Evolutionary conservation across 2,797 vertebrate species (phyloP).

Genomic region (Carapus acus): DNA sequence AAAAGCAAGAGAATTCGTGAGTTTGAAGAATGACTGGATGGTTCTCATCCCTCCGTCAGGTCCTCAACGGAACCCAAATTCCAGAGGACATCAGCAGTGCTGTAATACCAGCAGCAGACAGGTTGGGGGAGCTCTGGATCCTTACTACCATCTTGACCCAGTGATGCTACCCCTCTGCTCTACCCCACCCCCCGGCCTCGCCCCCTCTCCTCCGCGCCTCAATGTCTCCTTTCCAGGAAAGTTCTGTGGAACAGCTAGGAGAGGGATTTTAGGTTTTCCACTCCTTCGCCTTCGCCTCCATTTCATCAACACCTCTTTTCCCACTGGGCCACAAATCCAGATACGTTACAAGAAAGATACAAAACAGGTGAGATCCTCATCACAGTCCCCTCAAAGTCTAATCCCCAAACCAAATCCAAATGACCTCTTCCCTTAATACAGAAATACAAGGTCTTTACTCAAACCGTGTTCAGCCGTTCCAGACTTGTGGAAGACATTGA

Average conservation of each 20-base stretch:
- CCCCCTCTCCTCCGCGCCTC: constrained; percentile 31
- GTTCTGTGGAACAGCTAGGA: constrained; percentile 63
- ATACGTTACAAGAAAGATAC: constrained; percentile 27
- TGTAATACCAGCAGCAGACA: not conserved
- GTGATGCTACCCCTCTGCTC: constrained; percentile 6
- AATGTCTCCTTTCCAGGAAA: too few relatives aligned
- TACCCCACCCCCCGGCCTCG: constrained; percentile 2
- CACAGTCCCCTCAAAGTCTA: constrained; percentile 25
- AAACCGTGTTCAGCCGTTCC: constrained; percentile 26
- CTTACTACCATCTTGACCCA: constrained; percentile 2
- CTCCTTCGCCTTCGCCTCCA: constrained; percentile 53
- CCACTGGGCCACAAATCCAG: constrained; percentile 52
- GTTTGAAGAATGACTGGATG: too few relatives aligned
- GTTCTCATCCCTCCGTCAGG: constrained; percentile 12
- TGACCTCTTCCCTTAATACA: constrained; percentile 34
- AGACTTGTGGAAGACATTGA: constrained; percentile 25
- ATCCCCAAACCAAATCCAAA: constrained; percentile 28
- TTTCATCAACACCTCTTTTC: constrained; percentile 51
- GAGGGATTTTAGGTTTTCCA: constrained; percentile 66
- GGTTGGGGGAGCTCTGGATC: constrained; percentile 21
- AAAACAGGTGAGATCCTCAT: constrained; percentile 22
- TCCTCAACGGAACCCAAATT: constrained; percentile 42
- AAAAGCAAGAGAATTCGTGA: too few relatives aligned
- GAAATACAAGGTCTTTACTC: not conserved
- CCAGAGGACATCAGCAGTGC: not conserved